Evolutionary conservation across 2,113 vertebrate genomes (phyloP), one percentile per base, ranked within the genome.

Genomic region (Apistogramma diplotaenia): DNA sequence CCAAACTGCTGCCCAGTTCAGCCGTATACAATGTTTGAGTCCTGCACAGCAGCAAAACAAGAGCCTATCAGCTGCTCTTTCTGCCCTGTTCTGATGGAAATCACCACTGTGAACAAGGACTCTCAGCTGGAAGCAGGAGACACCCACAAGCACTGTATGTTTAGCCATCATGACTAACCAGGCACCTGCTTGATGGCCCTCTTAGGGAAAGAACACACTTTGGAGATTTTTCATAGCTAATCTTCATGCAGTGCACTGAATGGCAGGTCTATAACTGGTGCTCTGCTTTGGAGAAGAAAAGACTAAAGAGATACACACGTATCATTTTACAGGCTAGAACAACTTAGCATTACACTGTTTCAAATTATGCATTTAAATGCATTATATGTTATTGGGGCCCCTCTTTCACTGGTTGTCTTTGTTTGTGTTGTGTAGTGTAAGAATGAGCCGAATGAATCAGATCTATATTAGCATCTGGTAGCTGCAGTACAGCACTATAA

Each of bases 161-260:
- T 86, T 49, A 76, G 87, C 62, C 80, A 21, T 72, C 74, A 60
- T 86, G 78, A 89, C 84, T 79, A 86, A 87, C 70, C 87, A 79
- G 77, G 56, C 75, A 67, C 78, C 87, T 74, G 84, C 82, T 43
- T 79, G 67, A 87, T 79, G 27, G 82, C 53, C 61, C 87, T 84
- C 85, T 79, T 1, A 82, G 71, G n/a, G 43, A 56, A 33, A 81
- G 35, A 78, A 62, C 57, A 54, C 76, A 74, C 79, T 76, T 81
- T 53, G 27, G 76, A 70, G 25, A 31, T 77, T 55, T 62, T 81
- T 25, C 23, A 31, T 15, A 21, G 13, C 55, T 5, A 74, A 27
- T 25, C 11, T 53, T 7, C 43, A 57, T 59, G 23, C 31, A 54
- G 12, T 5, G 9, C 25, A 12, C 11, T 11, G 25, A 31, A 23